phyloP scores from a whole-genome alignment of 2,888 invertebrate species.

The Nysson spinosus region DNA sequence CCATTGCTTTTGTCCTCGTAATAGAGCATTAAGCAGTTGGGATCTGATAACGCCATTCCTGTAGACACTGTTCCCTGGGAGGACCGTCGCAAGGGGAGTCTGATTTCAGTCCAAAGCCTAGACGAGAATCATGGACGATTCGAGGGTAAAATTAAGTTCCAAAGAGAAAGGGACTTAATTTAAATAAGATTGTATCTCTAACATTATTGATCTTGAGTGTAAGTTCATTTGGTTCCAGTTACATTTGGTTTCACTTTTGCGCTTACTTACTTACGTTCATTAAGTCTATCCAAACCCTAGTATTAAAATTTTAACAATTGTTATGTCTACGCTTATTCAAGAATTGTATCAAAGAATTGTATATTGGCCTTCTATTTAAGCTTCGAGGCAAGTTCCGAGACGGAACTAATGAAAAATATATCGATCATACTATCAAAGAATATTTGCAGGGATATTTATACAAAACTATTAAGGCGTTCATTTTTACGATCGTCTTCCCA shows the following conservation, averaged over 20 bases:
- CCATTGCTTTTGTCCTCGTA: conserved; percentile 60
- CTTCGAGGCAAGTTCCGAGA: too few species aligned
- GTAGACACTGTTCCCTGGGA: conserved; percentile 26
- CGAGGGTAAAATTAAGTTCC: not conserved
- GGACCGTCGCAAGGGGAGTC: not conserved
- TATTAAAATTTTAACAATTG: too few species aligned
- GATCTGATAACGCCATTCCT: conserved; percentile 59
- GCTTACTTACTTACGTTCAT: not conserved
- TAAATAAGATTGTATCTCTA: conserved; percentile 47
- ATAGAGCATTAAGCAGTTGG: conserved; percentile 62
- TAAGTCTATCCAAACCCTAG: too few species aligned
- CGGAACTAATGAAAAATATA: too few species aligned
- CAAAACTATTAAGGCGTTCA: too few species aligned
- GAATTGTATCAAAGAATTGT: too few species aligned
- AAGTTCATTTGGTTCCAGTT: conserved; percentile 11
- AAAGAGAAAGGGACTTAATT: conserved; percentile 31
- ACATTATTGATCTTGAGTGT: conserved; percentile 28
- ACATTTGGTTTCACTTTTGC: too few species aligned
- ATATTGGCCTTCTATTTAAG: too few species aligned
- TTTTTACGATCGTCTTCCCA: too few species aligned
- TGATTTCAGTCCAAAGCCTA: conserved; percentile 13
- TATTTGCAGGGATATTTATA: too few species aligned
- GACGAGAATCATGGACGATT: conserved; percentile 2
- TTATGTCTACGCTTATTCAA: too few species aligned
- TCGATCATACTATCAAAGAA: too few species aligned